Evolutionary conservation across 1,140 invertebrate genomes (phyloP), one percentile per base, ranked within the genome.

Genomic region (Aphaenogaster rudis): DNA sequence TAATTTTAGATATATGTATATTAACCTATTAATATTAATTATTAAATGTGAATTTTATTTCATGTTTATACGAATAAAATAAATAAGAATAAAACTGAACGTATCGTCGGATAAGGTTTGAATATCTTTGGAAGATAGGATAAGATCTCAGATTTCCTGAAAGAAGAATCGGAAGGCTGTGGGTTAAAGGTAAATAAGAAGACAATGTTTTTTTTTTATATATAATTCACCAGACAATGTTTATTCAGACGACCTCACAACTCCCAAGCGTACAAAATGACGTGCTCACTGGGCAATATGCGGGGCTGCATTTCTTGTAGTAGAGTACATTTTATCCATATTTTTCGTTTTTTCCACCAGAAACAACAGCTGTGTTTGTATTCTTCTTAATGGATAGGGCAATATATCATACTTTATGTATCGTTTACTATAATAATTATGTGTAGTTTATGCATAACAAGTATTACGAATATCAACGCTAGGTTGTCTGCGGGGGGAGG

Each of bases 231-330:
- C 96, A 96, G 96, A 97, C 96, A 96, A 96, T 96, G 95, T 97
- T 96, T 97, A 96, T 96, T 97, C 96, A 96, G 96, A 96, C 96
- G 95, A 96, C 96, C 96, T 96, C 96, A 96, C 96, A 96, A 96
- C 95, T 96, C 96, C 95, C 96, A 96, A 96, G 95, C 96, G 96
- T 96, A 96, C 96, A 96, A 96, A 96, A 96, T 94, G 95, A 95
- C 95, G 95, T 95, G 93, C 95, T 96, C 95, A 95, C 95, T 96
- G 95, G 95, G 95, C 94, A 95, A 96, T 95, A 95, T 95, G 95
- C 95, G 95, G 95, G 95, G 95, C 95, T 96, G 92, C 92, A 80
- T 95, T 94, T 90, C 81, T 91, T 92, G 88, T 90, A 90, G 59
- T 90, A 92, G 88, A 93, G 91, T 92, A 93, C 88, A 82, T 80